These are phyloP conservation scores for Motacilla alba DNA, from an alignment of 2,113 vertebrate genomes.

Conservation along the genomic window DNA sequence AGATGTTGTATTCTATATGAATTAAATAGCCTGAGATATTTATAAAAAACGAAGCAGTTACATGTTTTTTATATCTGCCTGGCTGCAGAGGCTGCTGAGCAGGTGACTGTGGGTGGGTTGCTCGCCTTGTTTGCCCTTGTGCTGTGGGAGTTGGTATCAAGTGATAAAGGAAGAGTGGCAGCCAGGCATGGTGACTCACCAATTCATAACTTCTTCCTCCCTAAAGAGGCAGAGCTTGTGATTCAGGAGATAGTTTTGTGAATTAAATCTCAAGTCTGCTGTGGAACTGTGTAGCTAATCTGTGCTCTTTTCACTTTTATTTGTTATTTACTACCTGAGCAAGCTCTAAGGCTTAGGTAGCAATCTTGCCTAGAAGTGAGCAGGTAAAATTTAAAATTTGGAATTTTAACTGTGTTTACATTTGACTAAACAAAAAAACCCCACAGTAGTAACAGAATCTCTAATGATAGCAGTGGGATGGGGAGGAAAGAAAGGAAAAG, in stretches of 20 bases:
- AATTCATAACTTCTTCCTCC: conserved; percentile 30
- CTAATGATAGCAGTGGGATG: not conserved
- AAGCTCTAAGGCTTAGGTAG: not conserved
- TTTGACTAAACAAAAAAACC: not conserved
- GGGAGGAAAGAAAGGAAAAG: not conserved
- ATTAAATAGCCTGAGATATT: not conserved
- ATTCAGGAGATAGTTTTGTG: not conserved
- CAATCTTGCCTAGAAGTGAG: not conserved
- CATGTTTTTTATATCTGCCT: not conserved
- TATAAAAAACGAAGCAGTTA: not conserved
- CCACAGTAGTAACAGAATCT: not conserved
- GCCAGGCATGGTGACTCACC: conserved; percentile 43
- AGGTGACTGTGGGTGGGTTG: conserved; percentile 16
- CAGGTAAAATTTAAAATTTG: not conserved
- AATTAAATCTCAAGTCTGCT: not conserved
- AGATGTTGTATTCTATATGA: not conserved
- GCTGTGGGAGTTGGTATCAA: conserved; percentile 5
- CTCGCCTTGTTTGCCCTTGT: conserved; percentile 15
- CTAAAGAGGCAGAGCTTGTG: not conserved
- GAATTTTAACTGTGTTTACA: not conserved
- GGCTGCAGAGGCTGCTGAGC: not conserved
- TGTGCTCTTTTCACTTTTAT: not conserved
- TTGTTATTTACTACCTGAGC: not conserved
- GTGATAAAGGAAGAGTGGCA: conserved; percentile 27
- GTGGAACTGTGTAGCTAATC: not conserved